These are phyloP conservation scores for Caenorhabditis sulstoni DNA, from an alignment of 2,888 invertebrate genomes.

Conservation along the genomic window DNA sequence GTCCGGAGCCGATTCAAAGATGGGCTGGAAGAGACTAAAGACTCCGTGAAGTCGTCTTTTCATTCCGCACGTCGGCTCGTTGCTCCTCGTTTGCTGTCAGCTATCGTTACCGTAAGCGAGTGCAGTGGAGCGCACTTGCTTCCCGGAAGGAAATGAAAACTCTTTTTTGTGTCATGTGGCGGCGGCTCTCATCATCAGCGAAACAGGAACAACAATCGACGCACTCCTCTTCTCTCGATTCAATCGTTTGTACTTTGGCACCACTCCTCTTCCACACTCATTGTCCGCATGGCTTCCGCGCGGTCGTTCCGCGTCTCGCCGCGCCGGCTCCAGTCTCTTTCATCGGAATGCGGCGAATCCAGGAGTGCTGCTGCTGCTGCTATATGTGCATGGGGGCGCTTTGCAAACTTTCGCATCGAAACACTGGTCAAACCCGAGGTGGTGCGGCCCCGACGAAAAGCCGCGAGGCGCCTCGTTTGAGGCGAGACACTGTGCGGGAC, in stretches of 20 bases:
- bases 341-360: conserved; percentile 23
- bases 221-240: background rate
- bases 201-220: conserved; percentile 2
- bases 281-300: conserved; percentile 1
- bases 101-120: no score
- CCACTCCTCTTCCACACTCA: background rate
- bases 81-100: no score
- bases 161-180: no score
- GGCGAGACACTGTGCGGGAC: background rate
- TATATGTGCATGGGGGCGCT: conserved; percentile 32
- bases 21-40: no score
- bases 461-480: conserved; percentile 2
- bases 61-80: no score
- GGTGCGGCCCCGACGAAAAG: conserved; percentile 8
- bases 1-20: no score
- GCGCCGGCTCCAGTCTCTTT: conserved; percentile 8
- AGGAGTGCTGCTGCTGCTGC: conserved; percentile 5
- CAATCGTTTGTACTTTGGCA: conserved; percentile 16
- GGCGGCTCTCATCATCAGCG: background rate
- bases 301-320: background rate
- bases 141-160: no score
- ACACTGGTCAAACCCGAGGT: conserved; percentile 42
- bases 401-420: conserved; percentile 50
- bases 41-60: no score
- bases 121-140: no score